A percentile compares a stretch with the other conserved stretches of the same genome.
phyloP scores from a whole-genome alignment of 2,113 vertebrate species.

The Trichechus manatus region DNA sequence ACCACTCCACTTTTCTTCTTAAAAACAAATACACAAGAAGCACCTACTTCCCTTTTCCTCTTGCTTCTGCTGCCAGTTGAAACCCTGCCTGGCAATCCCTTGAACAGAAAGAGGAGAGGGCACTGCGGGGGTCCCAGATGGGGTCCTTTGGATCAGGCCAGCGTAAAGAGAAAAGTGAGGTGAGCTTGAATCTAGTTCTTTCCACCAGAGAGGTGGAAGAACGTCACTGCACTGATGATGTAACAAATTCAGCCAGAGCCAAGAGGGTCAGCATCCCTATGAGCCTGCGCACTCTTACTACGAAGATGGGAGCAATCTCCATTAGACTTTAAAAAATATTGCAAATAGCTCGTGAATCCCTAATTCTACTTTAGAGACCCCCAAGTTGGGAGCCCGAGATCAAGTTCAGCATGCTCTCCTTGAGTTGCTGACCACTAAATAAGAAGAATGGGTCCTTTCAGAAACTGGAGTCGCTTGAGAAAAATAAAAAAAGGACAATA shows the following conservation, averaged over 20 bases:
- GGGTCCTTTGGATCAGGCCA: background rate
- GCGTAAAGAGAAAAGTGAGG: accelerated
- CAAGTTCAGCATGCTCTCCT: background rate
- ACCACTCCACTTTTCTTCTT: background rate
- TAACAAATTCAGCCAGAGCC: background rate
- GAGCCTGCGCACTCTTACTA: background rate
- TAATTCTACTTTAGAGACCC: background rate
- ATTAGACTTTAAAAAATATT: background rate
- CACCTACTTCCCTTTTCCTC: background rate
- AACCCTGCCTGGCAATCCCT: background rate
- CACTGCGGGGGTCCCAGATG: accelerated
- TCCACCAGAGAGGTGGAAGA: background rate
- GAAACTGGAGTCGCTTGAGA: background rate
- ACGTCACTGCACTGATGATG: background rate
- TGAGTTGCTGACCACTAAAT: background rate
- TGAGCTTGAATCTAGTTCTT: background rate
- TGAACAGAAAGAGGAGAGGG: background rate
- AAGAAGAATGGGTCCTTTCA: background rate
- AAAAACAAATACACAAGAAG: background rate
- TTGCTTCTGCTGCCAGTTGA: background rate
- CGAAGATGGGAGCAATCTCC: background rate
- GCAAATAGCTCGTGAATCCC: background rate
- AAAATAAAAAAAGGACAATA: background rate
- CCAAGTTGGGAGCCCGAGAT: background rate
- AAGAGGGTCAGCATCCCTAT: no score